phyloP scores from a whole-genome alignment of 2,113 vertebrate genomes.

The Psophia crepitans region DNA sequence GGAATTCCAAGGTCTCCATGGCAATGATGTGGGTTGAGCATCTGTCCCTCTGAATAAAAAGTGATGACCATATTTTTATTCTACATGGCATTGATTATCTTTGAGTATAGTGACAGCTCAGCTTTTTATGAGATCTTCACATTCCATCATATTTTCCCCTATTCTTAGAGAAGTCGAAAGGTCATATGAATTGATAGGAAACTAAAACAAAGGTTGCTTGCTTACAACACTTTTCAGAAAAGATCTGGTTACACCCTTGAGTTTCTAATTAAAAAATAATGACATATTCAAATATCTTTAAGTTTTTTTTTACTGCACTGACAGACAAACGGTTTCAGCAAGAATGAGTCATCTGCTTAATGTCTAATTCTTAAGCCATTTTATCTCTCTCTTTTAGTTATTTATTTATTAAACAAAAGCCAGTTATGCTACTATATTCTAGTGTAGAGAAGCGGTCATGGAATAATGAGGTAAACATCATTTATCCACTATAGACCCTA shows the following conservation, averaged over 20 bases:
- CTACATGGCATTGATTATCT: neutral
- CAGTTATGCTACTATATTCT: no score
- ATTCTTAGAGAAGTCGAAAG: no score
- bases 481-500: neutral
- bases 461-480: neutral
- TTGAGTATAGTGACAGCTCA: neutral
- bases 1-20: constrained; percentile 1
- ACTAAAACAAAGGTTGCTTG: neutral
- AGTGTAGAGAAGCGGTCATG: neutral
- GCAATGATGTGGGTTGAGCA: neutral
- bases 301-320: neutral
- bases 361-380: neutral
- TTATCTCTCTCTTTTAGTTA: neutral
- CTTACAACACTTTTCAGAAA: neutral
- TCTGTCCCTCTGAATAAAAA: neutral
- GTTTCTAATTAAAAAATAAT: neutral
- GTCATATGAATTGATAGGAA: no score
- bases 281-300: neutral
- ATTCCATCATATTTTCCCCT: neutral
- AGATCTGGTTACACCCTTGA: neutral
- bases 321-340: neutral
- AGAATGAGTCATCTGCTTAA: neutral
- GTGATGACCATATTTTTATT: neutral
- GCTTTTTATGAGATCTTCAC: neutral
- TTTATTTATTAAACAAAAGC: no score